Conservation (phyloP, 2,888 invertebrate genomes). For the Scaptomyza parva region DNA sequence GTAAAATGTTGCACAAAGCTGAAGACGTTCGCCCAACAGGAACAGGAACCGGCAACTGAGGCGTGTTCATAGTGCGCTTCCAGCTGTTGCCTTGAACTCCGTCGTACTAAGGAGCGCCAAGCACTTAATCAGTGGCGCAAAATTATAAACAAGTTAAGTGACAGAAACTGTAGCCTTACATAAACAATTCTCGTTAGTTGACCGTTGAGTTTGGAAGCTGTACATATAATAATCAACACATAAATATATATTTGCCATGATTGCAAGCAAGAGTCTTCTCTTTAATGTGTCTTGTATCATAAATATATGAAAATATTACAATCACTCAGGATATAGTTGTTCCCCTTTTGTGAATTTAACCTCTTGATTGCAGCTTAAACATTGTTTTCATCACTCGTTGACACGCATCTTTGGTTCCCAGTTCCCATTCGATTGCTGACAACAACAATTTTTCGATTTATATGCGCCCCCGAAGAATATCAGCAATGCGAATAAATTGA, state of each 20-base stretch:
- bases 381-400: conserved; percentile 53
- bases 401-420: conserved; percentile 37
- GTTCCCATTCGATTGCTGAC: conserved; percentile 20
- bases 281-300: neutral
- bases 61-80: conserved; percentile 19
- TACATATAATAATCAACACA: neutral
- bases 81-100: conserved; percentile 38
- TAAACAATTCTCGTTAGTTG: neutral
- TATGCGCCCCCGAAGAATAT: conserved; percentile 48
- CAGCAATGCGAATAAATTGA: conserved; percentile 4
- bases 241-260: neutral
- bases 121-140: conserved; percentile 50
- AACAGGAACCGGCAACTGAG: conserved; percentile 12
- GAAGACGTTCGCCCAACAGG: conserved; percentile 41
- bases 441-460: conserved; percentile 68
- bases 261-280: neutral
- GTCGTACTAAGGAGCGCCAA: conserved; percentile 18
- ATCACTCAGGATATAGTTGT: neutral
- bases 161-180: conserved; percentile 13
- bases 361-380: conserved; percentile 29
- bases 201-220: neutral
- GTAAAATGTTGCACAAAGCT: conserved; percentile 46
- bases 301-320: neutral
- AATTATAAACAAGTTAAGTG: conserved; percentile 13
- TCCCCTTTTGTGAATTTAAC: conserved; percentile 2